Base-by-base conservation (phyloP, 2,888 invertebrate species). In the Harpagoxenus sublaevis region DNA sequence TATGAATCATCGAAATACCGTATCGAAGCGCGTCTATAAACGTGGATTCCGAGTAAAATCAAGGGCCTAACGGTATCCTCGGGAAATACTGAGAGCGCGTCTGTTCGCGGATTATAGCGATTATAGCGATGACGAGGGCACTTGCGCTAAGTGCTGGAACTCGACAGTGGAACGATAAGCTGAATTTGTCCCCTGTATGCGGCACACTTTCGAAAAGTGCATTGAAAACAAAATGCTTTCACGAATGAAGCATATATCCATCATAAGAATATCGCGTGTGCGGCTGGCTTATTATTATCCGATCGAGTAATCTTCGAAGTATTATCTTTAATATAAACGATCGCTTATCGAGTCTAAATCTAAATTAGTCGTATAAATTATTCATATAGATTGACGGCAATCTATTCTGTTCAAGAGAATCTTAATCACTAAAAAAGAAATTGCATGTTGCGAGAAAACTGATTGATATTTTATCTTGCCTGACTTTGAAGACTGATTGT, bases 1-100 rank as follows among this genome's bases (percentile, higher is more conserved):
- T 77, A 84, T 89, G 89, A 89, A 88, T 90, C 89, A 89, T 68
- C 78, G 83, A 70, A 53, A 81, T 73, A 48, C 57, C 79, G 23
- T 73, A 81, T 62, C 79, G 73, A 10, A 23, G 18, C 12, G 35
- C 51, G 53, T 68, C 53, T 55, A 28, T 48, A 73, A 42, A 12
- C 28, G 18, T 48, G 53, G n/a, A 35, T 71, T 71, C 48, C 23
- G 18, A 71, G 60, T 45, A 71, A 79, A 48, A 79, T 71, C 71
- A 12, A n/a, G 71, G 48, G 45, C 48, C 48, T 62, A 73, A 81
- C 60, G 79, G 60, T 39, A 71, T 42, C 12, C 15, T 48, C 48
- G 8, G 62, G 53, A 55, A 12, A 48, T 15, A 39, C 48, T 28
- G 48, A 63, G 65, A 18, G 62, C 35, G 0, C 42, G 63, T 35